phyloP scores from a whole-genome alignment of 1,140 invertebrate species.

The Andricus grossulariae region DNA sequence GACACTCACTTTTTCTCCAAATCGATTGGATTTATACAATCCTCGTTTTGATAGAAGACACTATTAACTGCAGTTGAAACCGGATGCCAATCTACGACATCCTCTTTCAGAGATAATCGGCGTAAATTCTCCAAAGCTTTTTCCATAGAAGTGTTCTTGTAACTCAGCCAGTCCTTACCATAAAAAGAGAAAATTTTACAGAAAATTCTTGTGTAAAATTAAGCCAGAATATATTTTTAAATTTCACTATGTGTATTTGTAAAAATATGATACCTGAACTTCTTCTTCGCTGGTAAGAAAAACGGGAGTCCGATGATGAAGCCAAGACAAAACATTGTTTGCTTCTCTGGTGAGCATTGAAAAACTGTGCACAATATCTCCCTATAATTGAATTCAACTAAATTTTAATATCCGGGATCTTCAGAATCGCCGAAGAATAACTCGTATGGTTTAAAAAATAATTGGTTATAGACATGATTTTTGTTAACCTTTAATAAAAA shows the following conservation, averaged over 20 bases:
- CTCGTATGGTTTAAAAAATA: too few species aligned
- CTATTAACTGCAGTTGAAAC: slow-evolving; percentile 86
- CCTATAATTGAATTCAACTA: slow-evolving; percentile 59
- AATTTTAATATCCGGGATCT: neutral
- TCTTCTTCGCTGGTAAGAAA: slow-evolving; percentile 83
- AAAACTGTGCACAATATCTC: slow-evolving; percentile 83
- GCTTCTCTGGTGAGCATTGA: slow-evolving; percentile 87
- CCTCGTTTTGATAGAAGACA: slow-evolving; percentile 81
- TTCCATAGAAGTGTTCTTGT: slow-evolving; percentile 74
- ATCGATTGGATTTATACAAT: slow-evolving; percentile 79
- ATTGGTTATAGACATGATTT: too few species aligned
- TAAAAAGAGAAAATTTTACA: slow-evolving; percentile 44
- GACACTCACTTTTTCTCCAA: slow-evolving; percentile 39
- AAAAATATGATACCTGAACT: slow-evolving; percentile 77
- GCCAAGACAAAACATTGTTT: slow-evolving; percentile 81
- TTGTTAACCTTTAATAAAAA: too few species aligned
- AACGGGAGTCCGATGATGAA: slow-evolving; percentile 89
- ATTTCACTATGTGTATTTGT: slow-evolving; percentile 25
- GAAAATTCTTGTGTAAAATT: slow-evolving; percentile 32
- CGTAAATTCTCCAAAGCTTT: slow-evolving; percentile 49
- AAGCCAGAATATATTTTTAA: slow-evolving; percentile 6
- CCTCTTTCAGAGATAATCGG: slow-evolving; percentile 59
- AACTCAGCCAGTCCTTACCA: slow-evolving; percentile 83
- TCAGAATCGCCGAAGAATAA: too few species aligned
- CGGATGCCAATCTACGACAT: slow-evolving; percentile 79